These are phyloP conservation scores for Gymnoscopelus braueri DNA, from an alignment of 2,797 vertebrate genomes.

Conservation along the genomic window DNA sequence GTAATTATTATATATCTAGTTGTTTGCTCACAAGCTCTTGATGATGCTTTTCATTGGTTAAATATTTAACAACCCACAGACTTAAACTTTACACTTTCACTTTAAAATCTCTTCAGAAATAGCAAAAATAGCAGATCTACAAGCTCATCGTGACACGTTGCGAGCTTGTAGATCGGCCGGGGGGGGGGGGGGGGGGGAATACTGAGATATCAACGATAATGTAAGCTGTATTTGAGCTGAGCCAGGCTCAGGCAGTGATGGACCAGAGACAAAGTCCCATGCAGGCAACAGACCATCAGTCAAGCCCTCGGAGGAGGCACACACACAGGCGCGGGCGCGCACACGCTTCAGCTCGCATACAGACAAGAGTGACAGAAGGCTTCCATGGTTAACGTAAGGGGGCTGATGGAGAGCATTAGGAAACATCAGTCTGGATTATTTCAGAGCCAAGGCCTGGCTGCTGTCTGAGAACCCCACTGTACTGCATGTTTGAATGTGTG, in stretches of 20 bases:
- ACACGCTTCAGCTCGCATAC: constrained; percentile 1
- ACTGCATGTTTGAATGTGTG: neutral
- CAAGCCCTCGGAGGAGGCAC: neutral
- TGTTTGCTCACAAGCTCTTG: too few species aligned
- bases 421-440: constrained; percentile 24
- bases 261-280: constrained; percentile 14
- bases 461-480: constrained; percentile 18
- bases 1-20: too few species aligned
- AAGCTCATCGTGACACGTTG: too few species aligned
- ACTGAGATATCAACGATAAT: too few species aligned
- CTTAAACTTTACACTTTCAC: too few species aligned
- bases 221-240: neutral
- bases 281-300: constrained; percentile 1
- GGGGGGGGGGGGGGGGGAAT: too few species aligned
- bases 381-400: constrained; percentile 37
- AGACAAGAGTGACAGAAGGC: neutral
- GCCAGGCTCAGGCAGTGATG: neutral
- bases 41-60: too few species aligned
- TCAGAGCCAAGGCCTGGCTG: constrained; percentile 16
- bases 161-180: too few species aligned
- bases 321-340: too few species aligned
- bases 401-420: constrained; percentile 14
- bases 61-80: too few species aligned
- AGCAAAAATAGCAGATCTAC: too few species aligned
- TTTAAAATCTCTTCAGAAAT: too few species aligned